phyloP scores from a whole-genome alignment of 2,888 invertebrate genomes.

The Philereme transversata region DNA sequence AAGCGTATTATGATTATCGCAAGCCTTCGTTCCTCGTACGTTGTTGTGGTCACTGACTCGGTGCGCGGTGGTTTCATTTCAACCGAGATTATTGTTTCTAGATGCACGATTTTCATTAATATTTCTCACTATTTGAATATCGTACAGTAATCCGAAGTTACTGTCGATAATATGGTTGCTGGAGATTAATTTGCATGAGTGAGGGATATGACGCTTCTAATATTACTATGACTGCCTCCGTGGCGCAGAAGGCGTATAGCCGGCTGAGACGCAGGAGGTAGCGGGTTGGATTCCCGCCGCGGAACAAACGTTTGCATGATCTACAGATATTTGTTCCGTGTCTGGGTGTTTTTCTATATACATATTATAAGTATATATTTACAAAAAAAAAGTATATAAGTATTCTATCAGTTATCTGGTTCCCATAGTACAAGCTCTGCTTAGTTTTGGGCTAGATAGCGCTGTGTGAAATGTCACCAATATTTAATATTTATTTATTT shows the following conservation, averaged over 20 bases:
- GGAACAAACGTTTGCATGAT: background rate
- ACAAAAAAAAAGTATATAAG: too few relatives aligned
- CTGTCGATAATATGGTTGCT: conserved; percentile 20
- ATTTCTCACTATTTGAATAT: conserved; percentile 42
- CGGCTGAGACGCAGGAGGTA: too few relatives aligned
- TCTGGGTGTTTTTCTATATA: too few relatives aligned
- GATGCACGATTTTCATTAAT: conserved; percentile 51
- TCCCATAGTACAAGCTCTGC: too few relatives aligned
- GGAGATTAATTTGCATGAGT: conserved; percentile 29
- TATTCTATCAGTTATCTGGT: too few relatives aligned
- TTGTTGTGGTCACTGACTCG: conserved; percentile 78
- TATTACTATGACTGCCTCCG: too few relatives aligned
- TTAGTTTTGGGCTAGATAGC: too few relatives aligned
- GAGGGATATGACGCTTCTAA: conserved; percentile 15
- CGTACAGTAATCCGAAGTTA: conserved; percentile 37
- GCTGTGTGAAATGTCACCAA: too few relatives aligned
- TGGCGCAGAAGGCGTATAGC: too few relatives aligned
- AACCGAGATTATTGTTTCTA: conserved; percentile 53
- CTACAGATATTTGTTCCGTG: too few relatives aligned
- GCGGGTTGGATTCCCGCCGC: conserved; percentile 19
- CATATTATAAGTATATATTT: too few relatives aligned
- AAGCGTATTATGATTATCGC: conserved; percentile 82
- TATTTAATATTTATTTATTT: too few relatives aligned
- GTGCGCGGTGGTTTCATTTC: conserved; percentile 55
- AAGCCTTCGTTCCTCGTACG: conserved; percentile 74